Conservation (phyloP, 2,113 vertebrate genomes). For the Phrynosoma platyrhinos region DNA sequence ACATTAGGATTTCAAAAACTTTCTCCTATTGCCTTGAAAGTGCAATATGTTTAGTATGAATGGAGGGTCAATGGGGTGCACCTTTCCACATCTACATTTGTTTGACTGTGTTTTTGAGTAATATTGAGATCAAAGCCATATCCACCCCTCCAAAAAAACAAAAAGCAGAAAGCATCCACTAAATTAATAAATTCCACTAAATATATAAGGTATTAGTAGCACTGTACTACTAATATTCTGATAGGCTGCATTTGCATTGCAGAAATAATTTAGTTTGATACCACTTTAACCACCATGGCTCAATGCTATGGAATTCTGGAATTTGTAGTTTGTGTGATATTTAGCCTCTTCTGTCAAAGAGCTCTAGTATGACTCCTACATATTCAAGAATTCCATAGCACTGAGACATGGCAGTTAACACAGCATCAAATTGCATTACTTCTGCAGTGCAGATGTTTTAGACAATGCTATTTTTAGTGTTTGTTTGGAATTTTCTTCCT, state of each 20-base stretch:
- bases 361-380: too few species aligned
- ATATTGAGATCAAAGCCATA: neutral
- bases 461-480: neutral
- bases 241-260: too few species aligned
- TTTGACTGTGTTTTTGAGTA: neutral
- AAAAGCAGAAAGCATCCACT: too few species aligned
- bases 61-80: neutral
- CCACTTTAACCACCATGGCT: too few species aligned
- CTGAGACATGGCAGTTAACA: neutral
- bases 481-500: constrained; percentile 39
- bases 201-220: neutral
- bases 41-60: neutral
- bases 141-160: too few species aligned
- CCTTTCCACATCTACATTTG: neutral
- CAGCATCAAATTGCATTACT: neutral
- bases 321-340: too few species aligned
- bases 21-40: neutral
- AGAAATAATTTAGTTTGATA: too few species aligned
- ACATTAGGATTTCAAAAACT: too few species aligned
- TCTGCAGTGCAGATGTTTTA: neutral
- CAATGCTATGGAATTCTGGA: too few species aligned
- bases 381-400: too few species aligned
- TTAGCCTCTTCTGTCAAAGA: too few species aligned
- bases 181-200: neutral
- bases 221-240: neutral